Percentiles rank a stretch among this genome's conserved stretches.
phyloP scores from a whole-genome alignment of 2,113 vertebrate species.

The Bombycilla garrulus region DNA sequence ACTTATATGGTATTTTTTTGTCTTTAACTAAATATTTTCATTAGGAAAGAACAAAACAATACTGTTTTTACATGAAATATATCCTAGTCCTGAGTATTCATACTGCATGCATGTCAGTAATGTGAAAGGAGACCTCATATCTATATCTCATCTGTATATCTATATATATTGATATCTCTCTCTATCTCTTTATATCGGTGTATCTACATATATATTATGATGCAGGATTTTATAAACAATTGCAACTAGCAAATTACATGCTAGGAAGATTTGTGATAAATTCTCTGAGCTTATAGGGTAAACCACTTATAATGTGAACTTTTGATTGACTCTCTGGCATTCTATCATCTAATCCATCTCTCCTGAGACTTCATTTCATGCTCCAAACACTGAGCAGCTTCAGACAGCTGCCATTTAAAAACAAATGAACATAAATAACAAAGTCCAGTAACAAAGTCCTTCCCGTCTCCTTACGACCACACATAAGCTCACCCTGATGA shows the following conservation, averaged over 20 bases:
- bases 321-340: conserved; percentile 14
- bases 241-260: background rate
- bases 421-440: conserved; percentile 35
- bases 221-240: background rate
- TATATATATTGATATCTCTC: background rate
- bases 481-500: background rate
- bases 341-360: conserved; percentile 39
- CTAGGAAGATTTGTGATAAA: background rate
- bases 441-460: background rate
- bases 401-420: conserved; percentile 52
- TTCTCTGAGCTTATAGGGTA: background rate
- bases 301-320: background rate
- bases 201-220: too few species aligned
- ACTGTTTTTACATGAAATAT: background rate
- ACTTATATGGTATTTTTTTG: background rate
- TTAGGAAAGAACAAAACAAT: background rate
- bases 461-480: background rate
- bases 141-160: too few species aligned
- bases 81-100: background rate
- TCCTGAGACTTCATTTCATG: conserved; percentile 47
- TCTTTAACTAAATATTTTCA: background rate
- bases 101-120: background rate
- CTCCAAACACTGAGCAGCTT: conserved; percentile 24
- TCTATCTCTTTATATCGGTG: background rate
- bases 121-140: background rate